phyloP scores from a whole-genome alignment of 2,888 invertebrate genomes.

The Drosophila testacea region DNA sequence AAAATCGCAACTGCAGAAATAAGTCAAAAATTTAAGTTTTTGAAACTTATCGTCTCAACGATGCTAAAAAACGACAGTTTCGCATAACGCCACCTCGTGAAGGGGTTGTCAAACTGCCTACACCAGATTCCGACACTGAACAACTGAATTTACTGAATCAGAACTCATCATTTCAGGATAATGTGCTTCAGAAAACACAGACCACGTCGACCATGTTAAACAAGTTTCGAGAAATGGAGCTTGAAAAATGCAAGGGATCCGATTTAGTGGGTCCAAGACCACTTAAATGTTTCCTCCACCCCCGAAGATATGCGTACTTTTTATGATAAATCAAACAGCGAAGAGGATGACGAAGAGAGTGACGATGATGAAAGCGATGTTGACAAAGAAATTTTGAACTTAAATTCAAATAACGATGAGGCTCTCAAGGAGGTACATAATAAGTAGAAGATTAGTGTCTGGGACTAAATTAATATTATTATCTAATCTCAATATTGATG shows the following conservation, averaged over 20 bases:
- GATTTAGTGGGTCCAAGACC: constrained; percentile 89
- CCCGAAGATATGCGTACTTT: constrained; percentile 87
- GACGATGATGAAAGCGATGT: constrained; percentile 79
- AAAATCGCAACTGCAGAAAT: constrained; percentile 93
- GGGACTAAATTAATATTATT: no score
- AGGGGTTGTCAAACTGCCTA: constrained; percentile 87
- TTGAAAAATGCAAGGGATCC: constrained; percentile 85
- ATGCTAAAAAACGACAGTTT: constrained; percentile 89
- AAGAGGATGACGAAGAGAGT: constrained; percentile 85
- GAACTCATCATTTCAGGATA: constrained; percentile 57
- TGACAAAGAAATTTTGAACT: constrained; percentile 13
- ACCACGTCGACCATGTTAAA: constrained; percentile 94
- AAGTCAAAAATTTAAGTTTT: constrained; percentile 95
- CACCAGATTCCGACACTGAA: constrained; percentile 86
- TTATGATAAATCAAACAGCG: constrained; percentile 84
- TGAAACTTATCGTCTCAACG: constrained; percentile 91
- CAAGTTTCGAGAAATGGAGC: constrained; percentile 96
- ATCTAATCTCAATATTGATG: no score
- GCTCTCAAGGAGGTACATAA: constrained; percentile 87
- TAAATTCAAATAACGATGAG: constrained; percentile 85
- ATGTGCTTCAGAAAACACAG: constrained; percentile 86
- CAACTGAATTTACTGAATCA: constrained; percentile 71
- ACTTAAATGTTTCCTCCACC: constrained; percentile 95
- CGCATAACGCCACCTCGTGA: constrained; percentile 96
- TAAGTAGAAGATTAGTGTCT: background rate